Conservation (phyloP, 1,140 invertebrate species). For the Diorhabda carinulata region DNA sequence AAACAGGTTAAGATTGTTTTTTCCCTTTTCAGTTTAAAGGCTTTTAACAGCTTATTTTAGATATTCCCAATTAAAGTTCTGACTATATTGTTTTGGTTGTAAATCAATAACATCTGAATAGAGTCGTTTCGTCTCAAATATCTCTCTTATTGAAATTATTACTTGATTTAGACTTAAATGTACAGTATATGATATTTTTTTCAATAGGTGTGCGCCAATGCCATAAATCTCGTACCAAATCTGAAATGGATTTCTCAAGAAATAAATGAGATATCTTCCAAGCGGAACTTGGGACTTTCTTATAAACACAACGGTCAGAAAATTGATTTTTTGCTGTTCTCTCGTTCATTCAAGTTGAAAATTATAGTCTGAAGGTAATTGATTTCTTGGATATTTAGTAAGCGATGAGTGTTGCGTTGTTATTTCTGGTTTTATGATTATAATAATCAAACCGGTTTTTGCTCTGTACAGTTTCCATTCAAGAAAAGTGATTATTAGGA, state of each 20-base stretch:
- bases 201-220: not conserved
- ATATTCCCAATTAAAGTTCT: no score
- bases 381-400: constrained; percentile 15
- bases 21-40: no score
- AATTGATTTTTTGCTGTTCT: not conserved
- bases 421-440: constrained; percentile 1
- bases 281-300: constrained; percentile 1
- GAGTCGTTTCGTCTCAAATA: no score
- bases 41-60: no score
- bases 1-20: no score
- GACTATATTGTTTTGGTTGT: no score
- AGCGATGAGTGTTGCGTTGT: not conserved
- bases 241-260: not conserved
- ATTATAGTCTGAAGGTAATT: constrained; percentile 11
- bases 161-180: no score
- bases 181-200: no score
- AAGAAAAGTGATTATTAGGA: not conserved
- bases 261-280: constrained; percentile 1
- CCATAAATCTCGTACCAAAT: not conserved
- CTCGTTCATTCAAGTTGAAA: constrained; percentile 18
- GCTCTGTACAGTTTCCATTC: not conserved
- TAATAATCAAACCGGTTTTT: not conserved
- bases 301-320: not conserved
- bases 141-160: no score
- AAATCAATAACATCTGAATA: no score